Evolutionary conservation across 2,888 invertebrate genomes (phyloP).

Genomic region (Cenopis cana): DNA sequence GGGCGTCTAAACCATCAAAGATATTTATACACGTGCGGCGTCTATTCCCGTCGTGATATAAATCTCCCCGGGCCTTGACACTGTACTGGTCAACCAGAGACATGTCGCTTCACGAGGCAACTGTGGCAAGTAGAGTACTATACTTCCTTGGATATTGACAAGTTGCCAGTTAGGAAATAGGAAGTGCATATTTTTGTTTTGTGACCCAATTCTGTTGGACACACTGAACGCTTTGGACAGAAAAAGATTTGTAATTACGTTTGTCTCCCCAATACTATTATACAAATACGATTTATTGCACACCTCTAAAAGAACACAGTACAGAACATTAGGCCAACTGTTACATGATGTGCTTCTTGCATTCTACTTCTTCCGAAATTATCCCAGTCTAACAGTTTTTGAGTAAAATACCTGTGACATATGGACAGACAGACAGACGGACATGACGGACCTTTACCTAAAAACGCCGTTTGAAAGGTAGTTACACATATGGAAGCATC

Average conservation of each 20-base stretch:
- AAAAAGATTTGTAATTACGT: background rate
- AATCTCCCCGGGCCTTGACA: constrained; percentile 60
- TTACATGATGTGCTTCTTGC: too few relatives aligned
- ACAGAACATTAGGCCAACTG: too few relatives aligned
- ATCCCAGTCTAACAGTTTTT: too few relatives aligned
- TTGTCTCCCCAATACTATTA: too few relatives aligned
- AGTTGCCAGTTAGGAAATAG: constrained; percentile 18
- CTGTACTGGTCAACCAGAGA: constrained; percentile 20
- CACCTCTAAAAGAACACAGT: too few relatives aligned
- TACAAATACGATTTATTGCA: too few relatives aligned
- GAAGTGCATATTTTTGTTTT: constrained; percentile 18
- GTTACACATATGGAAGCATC: too few relatives aligned
- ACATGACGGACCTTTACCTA: too few relatives aligned
- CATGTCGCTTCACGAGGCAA: constrained; percentile 18
- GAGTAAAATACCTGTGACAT: too few relatives aligned
- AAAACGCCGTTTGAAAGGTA: too few relatives aligned
- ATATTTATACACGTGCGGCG: constrained; percentile 55
- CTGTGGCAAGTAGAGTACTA: background rate
- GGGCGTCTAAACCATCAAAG: constrained; percentile 54
- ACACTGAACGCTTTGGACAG: background rate
- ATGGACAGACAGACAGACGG: too few relatives aligned
- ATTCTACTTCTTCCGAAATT: too few relatives aligned
- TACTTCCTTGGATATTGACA: constrained; percentile 10
- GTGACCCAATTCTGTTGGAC: constrained; percentile 4
- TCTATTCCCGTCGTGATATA: constrained; percentile 64